Evolutionary conservation across 2,113 vertebrate species (phyloP).

Genomic region (Genyomyrus donnyi): DNA sequence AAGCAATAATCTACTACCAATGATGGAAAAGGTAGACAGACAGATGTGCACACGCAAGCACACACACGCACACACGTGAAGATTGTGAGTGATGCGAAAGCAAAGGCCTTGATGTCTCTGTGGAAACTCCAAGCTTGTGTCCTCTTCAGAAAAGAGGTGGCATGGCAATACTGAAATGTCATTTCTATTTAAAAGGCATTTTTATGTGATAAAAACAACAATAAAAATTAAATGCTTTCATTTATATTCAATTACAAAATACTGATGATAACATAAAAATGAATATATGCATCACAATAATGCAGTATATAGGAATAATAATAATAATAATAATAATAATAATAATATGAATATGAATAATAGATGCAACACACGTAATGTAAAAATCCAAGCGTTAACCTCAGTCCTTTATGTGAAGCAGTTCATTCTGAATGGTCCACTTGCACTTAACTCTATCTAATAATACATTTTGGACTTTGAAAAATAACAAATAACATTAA

Average conservation of each 20-base stretch:
- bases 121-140: conserved; percentile 55
- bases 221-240: conserved; percentile 50
- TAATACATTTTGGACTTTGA: conserved; percentile 21
- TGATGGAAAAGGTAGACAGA: conserved; percentile 46
- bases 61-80: conserved; percentile 32
- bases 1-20: conserved; percentile 67
- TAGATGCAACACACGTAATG: conserved; percentile 22
- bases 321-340: conserved; percentile 50
- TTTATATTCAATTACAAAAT: conserved; percentile 58
- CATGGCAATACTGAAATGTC: conserved; percentile 27
- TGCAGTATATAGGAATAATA: conserved; percentile 46
- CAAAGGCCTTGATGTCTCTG: conserved; percentile 68
- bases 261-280: conserved; percentile 41
- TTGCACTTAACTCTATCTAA: conserved; percentile 21
- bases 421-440: conserved; percentile 25
- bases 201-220: conserved; percentile 35
- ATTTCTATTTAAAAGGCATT: conserved; percentile 24
- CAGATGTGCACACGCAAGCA: conserved; percentile 13
- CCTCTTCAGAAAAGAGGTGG: conserved; percentile 49
- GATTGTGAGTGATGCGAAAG: conserved; percentile 60
- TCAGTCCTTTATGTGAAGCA: neutral
- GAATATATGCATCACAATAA: conserved; percentile 51
- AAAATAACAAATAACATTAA: conserved; percentile 32
- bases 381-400: conserved; percentile 24
- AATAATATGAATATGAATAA: conserved; percentile 35